phyloP scores from a whole-genome alignment of 2,888 invertebrate species.

The Fragum whitleyi region DNA sequence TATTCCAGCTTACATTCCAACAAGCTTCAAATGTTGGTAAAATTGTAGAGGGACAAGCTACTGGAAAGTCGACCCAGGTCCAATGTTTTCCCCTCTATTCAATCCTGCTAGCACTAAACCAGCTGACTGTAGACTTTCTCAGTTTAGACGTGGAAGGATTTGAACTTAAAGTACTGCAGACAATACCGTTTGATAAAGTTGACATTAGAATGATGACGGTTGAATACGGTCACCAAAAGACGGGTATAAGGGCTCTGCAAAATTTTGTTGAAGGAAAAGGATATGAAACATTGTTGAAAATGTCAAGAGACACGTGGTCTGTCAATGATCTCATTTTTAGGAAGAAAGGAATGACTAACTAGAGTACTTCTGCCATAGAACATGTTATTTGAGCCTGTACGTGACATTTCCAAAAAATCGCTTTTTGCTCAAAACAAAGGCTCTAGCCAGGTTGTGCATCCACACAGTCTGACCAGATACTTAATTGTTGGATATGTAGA shows the following conservation, averaged over 20 bases:
- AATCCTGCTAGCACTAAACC: slow-evolving; percentile 91
- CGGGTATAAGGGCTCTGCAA: not conserved
- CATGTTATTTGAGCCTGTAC: too few species aligned
- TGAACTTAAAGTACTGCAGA: slow-evolving; percentile 87
- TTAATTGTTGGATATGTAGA: too few species aligned
- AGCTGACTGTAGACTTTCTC: too few species aligned
- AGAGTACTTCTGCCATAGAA: too few species aligned
- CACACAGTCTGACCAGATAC: too few species aligned
- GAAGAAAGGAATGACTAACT: slow-evolving; percentile 9
- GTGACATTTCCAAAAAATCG: too few species aligned
- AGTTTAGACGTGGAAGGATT: slow-evolving; percentile 88
- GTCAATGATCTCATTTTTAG: slow-evolving; percentile 38
- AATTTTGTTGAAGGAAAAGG: slow-evolving; percentile 1
- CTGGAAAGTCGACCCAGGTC: slow-evolving; percentile 85
- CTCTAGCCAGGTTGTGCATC: too few species aligned
- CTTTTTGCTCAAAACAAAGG: too few species aligned
- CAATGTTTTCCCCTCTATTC: slow-evolving; percentile 94
- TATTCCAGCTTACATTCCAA: slow-evolving; percentile 32
- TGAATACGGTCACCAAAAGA: slow-evolving; percentile 48
- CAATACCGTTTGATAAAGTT: slow-evolving; percentile 87
- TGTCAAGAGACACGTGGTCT: not conserved
- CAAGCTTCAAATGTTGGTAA: slow-evolving; percentile 27
- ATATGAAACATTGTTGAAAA: slow-evolving; percentile 14
- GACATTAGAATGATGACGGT: slow-evolving; percentile 84
- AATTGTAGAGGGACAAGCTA: not conserved